Evolutionary conservation across 2,113 vertebrate genomes (phyloP), one percentile per base, ranked within the genome.

Genomic region (Gnathonemus echidnorhynchus): DNA sequence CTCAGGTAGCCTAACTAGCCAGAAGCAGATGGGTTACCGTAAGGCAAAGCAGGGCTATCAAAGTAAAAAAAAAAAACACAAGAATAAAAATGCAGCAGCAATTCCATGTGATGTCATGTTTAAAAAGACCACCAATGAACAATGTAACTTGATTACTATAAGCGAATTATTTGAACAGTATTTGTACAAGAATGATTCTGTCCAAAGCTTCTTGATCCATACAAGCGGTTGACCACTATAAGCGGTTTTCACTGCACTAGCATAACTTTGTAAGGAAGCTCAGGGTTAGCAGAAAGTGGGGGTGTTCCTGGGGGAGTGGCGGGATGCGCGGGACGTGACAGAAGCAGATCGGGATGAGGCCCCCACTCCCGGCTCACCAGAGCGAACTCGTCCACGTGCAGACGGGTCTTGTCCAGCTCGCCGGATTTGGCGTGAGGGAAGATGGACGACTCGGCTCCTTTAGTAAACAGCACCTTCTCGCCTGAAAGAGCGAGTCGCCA

Each of bases 311-410:
- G 27, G 27, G 31, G 70, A 17, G 70, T 1, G 70, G 17, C 3
- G 0, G 10, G 62, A 11, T 70, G n/a, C 13, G 27, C 0, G 35
- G 17, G 74, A 80, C 4, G 15, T 3, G 35, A 15, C 74, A 42
- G 35, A 17, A 70, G 56, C 31, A 31, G 31, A 74, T 13, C 1
- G 13, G 74, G 74, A 19, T 19, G 15, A 17, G 6, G 15, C 15
- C 35, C 5, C 35, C 13, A 5, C 0, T 35, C 50, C 74, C 35
- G 74, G 4, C 74, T 97, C 92, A 99, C 98, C 97, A 98, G 94
- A 90, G 98, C 98, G 95, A 99, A 99, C 92, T 99, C 98, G 93
- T 99, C 98, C 74, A 99, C 98, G 0, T 99, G 98, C 87, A 98
- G 84, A 93, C 97, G 96, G 1, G 98, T 99, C 95, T 98, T 98